Evolutionary conservation across 2,797 vertebrate genomes (phyloP), one percentile per base, ranked within the genome.

Genomic region (Artibeus jamaicensis): DNA sequence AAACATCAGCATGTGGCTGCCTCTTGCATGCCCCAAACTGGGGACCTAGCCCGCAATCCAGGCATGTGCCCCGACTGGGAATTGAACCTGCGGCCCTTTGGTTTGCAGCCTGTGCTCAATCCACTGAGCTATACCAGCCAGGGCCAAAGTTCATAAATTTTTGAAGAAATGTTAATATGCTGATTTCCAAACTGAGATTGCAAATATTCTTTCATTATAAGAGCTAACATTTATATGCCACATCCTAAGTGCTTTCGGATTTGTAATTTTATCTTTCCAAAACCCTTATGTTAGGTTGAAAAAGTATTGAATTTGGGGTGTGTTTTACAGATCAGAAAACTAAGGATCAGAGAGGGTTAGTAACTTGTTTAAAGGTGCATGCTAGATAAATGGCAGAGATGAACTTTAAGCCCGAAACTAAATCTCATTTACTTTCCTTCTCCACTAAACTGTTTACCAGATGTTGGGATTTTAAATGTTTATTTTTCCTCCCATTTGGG

Each of bases 141-240:
- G 39, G 39, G 39, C 7, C 29, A 92, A 79, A 78, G 21, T 78
- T 53, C 21, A 37, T 78, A 53, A 78, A 14, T 53, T 53, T 37
- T 74, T 79, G 19, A 95, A 90, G 70, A 96, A 77, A 91, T 86
- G 24, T 65, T 89, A 81, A n/a, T 79, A 70, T 88, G 37, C 22
- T 71, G 68, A 91, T 94, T 93, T 95, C 83, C 59, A 65, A 88
- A 53, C 53, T 53, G 68, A 85, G n/a, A 24, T 81, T 85, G 18
- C 85, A 88, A 93, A 92, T 59, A 68, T 39, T 46, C 42, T 78
- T 78, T 87, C 37, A 48, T 74, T 83, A 21, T 39, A 78, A 71
- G 15, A 92, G 55, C 71, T 93, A 79, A 90, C 21, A 73, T 83
- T 92, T 71, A 46, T 46, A 93, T 90, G 57, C 48, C 62, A 59